Percentiles rank a stretch among this genome's conserved stretches.
phyloP scores from a whole-genome alignment of 1,140 invertebrate genomes.

The Hylyphantes graminicola region DNA sequence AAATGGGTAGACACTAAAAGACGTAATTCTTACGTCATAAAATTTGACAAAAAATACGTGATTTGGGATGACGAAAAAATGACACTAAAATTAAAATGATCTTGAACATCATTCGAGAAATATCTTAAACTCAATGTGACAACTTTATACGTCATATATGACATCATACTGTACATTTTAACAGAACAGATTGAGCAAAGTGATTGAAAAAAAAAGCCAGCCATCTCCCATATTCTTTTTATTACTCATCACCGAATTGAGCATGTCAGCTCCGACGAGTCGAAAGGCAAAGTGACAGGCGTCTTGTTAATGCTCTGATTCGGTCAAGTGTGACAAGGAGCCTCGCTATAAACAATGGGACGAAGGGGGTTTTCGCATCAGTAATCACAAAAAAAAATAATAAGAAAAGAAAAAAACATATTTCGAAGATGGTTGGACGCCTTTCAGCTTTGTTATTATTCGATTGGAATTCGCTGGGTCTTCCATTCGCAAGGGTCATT shows the following conservation, averaged over 20 bases:
- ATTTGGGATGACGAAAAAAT: too few relatives aligned
- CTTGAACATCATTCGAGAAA: too few relatives aligned
- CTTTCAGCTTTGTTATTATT: constrained; percentile 22
- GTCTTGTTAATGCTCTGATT: constrained; percentile 37
- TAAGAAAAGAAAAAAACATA: constrained; percentile 21
- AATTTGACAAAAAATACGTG: too few relatives aligned
- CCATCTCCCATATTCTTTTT: constrained; percentile 8
- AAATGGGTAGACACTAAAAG: too few relatives aligned
- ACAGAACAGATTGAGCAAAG: background rate
- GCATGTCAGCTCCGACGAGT: background rate
- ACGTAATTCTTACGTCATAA: too few relatives aligned
- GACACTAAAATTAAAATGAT: too few relatives aligned
- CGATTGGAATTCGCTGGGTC: background rate
- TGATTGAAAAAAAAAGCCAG: background rate
- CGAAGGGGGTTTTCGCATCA: constrained; percentile 8
- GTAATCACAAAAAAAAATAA: background rate
- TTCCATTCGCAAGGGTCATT: constrained; percentile 9
- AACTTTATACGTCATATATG: too few relatives aligned
- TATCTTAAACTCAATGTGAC: too few relatives aligned
- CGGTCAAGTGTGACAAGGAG: constrained; percentile 32
- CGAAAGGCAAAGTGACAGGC: background rate
- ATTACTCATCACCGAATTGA: constrained; percentile 32
- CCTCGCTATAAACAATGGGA: constrained; percentile 32
- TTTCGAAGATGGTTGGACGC: constrained; percentile 14
- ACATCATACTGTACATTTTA: background rate